phyloP scores from a whole-genome alignment of 2,113 vertebrate genomes.

The Mungos mungo region DNA sequence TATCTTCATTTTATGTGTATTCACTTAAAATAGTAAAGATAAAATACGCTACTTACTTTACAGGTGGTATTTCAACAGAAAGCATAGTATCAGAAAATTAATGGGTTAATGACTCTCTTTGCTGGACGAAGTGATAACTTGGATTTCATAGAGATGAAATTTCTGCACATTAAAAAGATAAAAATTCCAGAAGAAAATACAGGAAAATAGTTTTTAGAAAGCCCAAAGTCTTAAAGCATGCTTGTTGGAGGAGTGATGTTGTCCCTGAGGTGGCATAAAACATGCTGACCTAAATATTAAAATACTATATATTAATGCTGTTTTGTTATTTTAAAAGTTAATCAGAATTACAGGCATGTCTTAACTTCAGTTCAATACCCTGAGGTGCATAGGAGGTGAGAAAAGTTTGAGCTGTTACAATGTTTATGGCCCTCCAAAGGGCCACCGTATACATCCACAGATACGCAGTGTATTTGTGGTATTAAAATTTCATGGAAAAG shows the following conservation, averaged over 20 bases:
- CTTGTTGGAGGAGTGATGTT: not conserved
- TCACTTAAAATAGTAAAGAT: not conserved
- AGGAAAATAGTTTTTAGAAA: conserved; percentile 5
- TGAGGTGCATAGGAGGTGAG: not conserved
- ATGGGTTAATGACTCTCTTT: not conserved
- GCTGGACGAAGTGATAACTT: not conserved
- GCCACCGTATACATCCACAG: not conserved
- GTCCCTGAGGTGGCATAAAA: not conserved
- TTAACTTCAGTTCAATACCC: conserved; percentile 51
- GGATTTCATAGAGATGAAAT: not conserved
- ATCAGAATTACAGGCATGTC: conserved; percentile 36
- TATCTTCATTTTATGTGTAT: not conserved
- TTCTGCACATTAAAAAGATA: not conserved
- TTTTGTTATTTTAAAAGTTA: conserved; percentile 63
- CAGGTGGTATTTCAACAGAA: not conserved
- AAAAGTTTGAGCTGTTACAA: not conserved
- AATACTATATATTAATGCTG: conserved; percentile 21
- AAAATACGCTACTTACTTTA: not conserved
- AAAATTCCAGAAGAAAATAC: conserved; percentile 6
- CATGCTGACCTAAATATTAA: conserved; percentile 13
- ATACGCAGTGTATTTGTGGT: not conserved
- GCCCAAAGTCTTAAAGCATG: not conserved
- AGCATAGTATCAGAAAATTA: not conserved
- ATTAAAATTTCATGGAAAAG: not conserved
- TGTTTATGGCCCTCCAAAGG: not conserved